Base-by-base conservation (phyloP, 2,888 invertebrate species). In the Noctua janthe region DNA sequence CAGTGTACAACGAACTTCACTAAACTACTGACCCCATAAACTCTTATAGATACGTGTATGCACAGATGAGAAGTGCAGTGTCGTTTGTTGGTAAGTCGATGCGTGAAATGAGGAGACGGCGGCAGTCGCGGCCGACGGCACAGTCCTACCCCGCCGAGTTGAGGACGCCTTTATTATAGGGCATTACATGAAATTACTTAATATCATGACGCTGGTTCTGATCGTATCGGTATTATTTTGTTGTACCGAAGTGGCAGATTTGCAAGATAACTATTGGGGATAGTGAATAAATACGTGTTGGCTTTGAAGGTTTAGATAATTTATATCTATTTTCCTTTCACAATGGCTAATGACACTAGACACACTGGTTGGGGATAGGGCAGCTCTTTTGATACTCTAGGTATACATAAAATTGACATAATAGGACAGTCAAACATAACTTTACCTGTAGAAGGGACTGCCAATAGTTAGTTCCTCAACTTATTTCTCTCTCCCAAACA, bases 101-200 rank as follows among this genome's bases (percentile, higher is more conserved):
- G 93, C 94, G 94, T 94, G 94, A 93, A 94, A 94, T 94, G 91
- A 93, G 85, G 73, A 78, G 82, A 77, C 64, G 86, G 87, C 86
- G 82, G 80, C 82, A 80, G 90, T 89, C 90, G 87, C 91, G 91
- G 89, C 81, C 89, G 89, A 81, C 89, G 88, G 89, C 81, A 76
- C 90, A 62, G 80, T 43, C 35, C 79, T 47, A n/a, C 80, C 49
- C 56, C 64, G 10, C 13, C 39, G 35, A 10, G 35, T 8, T 29
- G 13, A 35, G 62, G 35, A 62, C 47, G 66, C 15, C 51, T 49
- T 67, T 59, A 76, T 79, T 86, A 76, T 47, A 64, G 59, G 29
- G 56, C n/a, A 74, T 79, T 75, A 71, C 13, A 70, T 13, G 10
- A 76, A 75, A 76, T 77, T 80, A 70, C 73, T 76, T 62, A 71